Conservation (phyloP, 2,113 vertebrate genomes). For the Variabilichromis moorii region DNA sequence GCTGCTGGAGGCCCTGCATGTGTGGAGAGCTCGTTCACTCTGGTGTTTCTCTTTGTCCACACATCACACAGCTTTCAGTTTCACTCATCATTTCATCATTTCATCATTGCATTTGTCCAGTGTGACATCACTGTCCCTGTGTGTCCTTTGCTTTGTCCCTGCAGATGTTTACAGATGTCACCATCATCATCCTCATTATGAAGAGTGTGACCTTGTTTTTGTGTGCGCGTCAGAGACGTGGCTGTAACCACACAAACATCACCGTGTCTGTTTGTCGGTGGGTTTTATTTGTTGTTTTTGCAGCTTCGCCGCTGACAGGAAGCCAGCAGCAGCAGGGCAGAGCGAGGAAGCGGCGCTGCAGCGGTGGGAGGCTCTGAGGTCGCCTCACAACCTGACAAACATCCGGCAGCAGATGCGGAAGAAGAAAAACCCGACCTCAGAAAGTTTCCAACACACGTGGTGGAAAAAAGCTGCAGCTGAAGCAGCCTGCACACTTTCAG, state of each 20-base stretch:
- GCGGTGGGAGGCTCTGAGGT: neutral
- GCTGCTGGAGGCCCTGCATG: neutral
- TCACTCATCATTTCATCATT: neutral
- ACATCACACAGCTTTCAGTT: neutral
- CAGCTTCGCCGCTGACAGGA: slow-evolving; percentile 4
- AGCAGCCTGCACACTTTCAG: neutral
- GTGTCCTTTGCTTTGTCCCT: neutral
- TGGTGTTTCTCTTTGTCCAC: neutral
- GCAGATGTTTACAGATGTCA: neutral
- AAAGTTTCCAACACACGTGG: slow-evolving; percentile 1
- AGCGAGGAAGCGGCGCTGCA: neutral
- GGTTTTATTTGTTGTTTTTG: neutral
- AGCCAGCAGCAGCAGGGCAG: neutral
- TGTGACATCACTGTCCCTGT: neutral
- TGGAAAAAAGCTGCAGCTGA: neutral
- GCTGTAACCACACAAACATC: neutral
- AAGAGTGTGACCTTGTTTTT: neutral
- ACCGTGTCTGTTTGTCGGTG: neutral
- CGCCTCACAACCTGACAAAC: neutral
- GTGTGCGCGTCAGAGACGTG: neutral
- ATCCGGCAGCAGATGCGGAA: slow-evolving; percentile 1
- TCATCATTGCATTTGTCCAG: neutral
- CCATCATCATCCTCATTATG: neutral
- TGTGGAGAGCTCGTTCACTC: neutral
- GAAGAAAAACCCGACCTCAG: neutral